These are phyloP conservation scores for Aphodius granarius DNA, from an alignment of 2,888 invertebrate genomes.

Conservation along the genomic window DNA sequence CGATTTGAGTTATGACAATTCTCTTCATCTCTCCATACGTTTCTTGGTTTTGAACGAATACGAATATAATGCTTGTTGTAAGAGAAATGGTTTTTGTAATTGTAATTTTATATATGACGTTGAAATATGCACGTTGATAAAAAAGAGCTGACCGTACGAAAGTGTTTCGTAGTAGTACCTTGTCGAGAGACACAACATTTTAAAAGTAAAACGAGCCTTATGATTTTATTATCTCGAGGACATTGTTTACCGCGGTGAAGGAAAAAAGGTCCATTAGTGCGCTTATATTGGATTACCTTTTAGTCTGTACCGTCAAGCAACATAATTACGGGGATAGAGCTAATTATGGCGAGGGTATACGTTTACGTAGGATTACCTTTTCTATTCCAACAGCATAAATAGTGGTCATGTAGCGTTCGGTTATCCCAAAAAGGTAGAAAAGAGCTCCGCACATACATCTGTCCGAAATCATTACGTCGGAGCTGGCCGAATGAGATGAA, in stretches of 20 bases:
- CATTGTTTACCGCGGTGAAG: not conserved
- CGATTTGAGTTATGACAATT: not conserved
- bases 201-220: not conserved
- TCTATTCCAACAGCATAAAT: not conserved
- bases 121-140: not conserved
- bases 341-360: not conserved
- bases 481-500: not conserved
- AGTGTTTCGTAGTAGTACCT: not conserved
- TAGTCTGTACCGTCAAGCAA: not conserved
- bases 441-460: not conserved
- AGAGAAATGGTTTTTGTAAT: too few species aligned
- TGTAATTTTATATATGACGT: not conserved
- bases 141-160: not conserved
- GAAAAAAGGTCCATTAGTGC: not conserved
- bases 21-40: too few species aligned
- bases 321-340: not conserved
- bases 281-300: not conserved
- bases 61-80: too few species aligned
- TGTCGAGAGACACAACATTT: not conserved
- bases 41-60: too few species aligned
- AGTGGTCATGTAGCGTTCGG: not conserved
- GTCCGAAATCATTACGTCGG: not conserved
- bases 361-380: not conserved
- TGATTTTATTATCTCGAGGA: not conserved
- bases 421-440: not conserved